Evolutionary conservation across 2,888 invertebrate genomes (phyloP).

Genomic region (Pollenia angustigena): DNA sequence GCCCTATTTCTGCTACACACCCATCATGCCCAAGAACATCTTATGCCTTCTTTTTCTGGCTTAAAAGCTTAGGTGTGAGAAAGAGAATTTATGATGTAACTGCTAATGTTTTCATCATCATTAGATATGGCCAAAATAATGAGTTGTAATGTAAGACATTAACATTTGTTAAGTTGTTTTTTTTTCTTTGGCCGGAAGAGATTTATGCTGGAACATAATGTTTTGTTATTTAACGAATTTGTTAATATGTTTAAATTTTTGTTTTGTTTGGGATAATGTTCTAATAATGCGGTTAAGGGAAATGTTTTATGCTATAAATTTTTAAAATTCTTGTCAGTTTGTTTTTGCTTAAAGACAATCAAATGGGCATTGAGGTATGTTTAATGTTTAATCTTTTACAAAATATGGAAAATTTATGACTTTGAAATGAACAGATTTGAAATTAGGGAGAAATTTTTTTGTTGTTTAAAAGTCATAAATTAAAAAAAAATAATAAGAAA

Average conservation of each 20-base stretch:
- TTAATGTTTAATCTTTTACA: no score
- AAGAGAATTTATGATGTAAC: not conserved
- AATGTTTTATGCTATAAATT: not conserved
- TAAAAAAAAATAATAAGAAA: no score
- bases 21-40: not conserved
- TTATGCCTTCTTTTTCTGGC: not conserved
- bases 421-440: no score
- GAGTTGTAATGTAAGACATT: constrained; percentile 36
- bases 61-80: not conserved
- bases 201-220: not conserved
- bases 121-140: constrained; percentile 42
- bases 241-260: not conserved
- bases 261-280: not conserved
- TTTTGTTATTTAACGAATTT: not conserved
- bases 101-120: constrained; percentile 39
- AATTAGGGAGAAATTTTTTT: no score
- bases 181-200: not conserved
- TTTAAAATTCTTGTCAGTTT: no score
- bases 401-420: no score
- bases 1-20: not conserved
- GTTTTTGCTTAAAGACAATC: no score
- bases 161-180: constrained; percentile 15
- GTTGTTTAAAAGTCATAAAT: no score
- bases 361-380: no score
- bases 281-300: not conserved